Percentiles rank a stretch among this genome's conserved stretches.
Conservation (phyloP, 2,888 invertebrate genomes). For the Siphlonurus alternatus region DNA sequence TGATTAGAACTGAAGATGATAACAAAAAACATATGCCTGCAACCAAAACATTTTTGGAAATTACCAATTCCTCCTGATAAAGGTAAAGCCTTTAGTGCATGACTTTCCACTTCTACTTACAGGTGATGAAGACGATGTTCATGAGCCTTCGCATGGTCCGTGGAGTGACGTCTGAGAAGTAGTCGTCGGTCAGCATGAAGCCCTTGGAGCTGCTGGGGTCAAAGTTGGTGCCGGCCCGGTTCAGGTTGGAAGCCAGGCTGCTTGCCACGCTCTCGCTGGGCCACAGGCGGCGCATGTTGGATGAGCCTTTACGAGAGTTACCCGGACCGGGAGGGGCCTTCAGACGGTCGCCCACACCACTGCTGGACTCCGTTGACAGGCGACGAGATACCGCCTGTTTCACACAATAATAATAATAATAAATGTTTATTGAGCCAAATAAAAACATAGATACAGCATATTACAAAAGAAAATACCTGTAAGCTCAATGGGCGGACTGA, state of each 20-base stretch:
- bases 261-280: slow-evolving; percentile 81
- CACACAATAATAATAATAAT: too few species aligned
- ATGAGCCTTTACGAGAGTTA: slow-evolving; percentile 36
- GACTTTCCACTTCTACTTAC: slow-evolving; percentile 35
- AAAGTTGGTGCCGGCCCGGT: slow-evolving; percentile 35
- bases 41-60: slow-evolving; percentile 9
- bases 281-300: slow-evolving; percentile 42
- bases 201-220: neutral
- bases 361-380: slow-evolving; percentile 58
- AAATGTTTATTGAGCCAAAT: too few species aligned
- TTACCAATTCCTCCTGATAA: slow-evolving; percentile 3
- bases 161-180: slow-evolving; percentile 98
- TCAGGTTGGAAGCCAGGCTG: slow-evolving; percentile 75
- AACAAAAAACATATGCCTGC: neutral
- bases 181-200: slow-evolving; percentile 78
- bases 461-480: too few species aligned
- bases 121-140: slow-evolving; percentile 94
- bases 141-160: slow-evolving; percentile 88
- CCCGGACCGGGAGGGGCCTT: slow-evolving; percentile 4
- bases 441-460: too few species aligned
- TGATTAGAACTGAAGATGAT: neutral
- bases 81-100: slow-evolving; percentile 3
- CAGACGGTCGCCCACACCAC: slow-evolving; percentile 5
- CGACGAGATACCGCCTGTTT: slow-evolving; percentile 51
- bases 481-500: too few species aligned